Evolutionary conservation across 2,888 invertebrate species (phyloP), one percentile per base, ranked within the genome.

Genomic region (Lepas anatifera): DNA sequence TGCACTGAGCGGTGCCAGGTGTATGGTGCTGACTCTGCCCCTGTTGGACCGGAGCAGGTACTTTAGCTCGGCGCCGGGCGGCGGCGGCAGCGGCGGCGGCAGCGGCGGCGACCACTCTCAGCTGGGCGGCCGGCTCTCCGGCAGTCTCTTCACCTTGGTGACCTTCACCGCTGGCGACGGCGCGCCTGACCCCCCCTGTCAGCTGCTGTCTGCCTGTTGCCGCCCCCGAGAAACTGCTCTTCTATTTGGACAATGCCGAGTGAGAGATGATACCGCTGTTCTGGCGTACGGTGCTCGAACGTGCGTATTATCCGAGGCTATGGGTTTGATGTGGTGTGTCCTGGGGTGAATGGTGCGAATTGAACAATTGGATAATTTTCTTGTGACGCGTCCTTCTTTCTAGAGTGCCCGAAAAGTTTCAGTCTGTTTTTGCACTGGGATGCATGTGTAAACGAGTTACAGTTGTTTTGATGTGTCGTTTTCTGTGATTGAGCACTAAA

Each of bases 121-220:
- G 35, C 35, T 35, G 8, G 7, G 35, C 35, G 58, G 37, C 16
- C 10, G 27, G 25, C n/a, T 25, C 13, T 66, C 39, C 18, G 66
- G 66, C 39, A 25, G 39, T 3, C 41, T 39, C n/a, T 66, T 66
- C 18, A 41, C 66, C 66, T 27, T 66, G 66, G 66, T 66, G 25
- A 66, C 66, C 7, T 66, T 66, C 27, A 41, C 39, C 13, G 66
- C 39, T 27, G 66, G 39, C 13, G 66, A 37, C 4, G 66, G 39
- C 25, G 16, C 27, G 13, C 41, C 66, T 1, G 39, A 66, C 2
- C 27, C 66, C 39, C 41, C 39, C 39, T n/a, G 66, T 66, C 39
- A 16, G 6, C 25, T 66, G 66, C 66, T 58, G 41, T 39, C n/a
- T 27, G 39, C 66, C 66, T 16, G 37, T 37, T 2, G 2, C 66